Base-by-base conservation (phyloP, 2,888 invertebrate species). In the Chromoteleia sp. region DNA sequence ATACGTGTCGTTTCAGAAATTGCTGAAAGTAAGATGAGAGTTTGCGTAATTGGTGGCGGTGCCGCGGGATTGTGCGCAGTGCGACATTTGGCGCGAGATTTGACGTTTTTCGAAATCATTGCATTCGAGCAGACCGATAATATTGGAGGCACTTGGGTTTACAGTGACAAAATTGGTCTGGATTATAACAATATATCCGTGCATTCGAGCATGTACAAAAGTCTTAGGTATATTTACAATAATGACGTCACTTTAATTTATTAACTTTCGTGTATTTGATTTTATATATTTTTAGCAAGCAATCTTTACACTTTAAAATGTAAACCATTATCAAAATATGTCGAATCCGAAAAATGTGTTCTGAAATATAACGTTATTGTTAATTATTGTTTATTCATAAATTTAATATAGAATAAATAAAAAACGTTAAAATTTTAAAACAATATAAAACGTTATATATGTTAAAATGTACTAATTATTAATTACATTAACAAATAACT, bases 121-220 rank as follows among this genome's bases (percentile, higher is more conserved):
- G 94, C 95, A 6, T 97, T 94, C 86, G 97, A 97, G 87, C 95
- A 95, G 83, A 93, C 94, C 0, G 92, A 92, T 10, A 87, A 92
- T 61, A 89, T 96, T 12, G 97, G 97, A 4, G 97, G 97, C 0
- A 96, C 96, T 0, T 97, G 97, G 97, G 92, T 95, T 25, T 97
- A 96, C 88, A 94, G 94, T 5, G 95, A 96, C 3, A 89, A 93
- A 15, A 92, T 93, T 0, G 95, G 94, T 0, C 85, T 91, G 0
- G 95, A 96, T 84, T 93, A 94, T 0, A 92, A 94, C 89, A 96
- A 95, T 0, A 86, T 94, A 12, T 95, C 95, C 0, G 92, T 96
- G 8, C 96, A 95, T 89, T 95, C 96, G 3, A 96, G 96, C 92
- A 96, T 97, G 95, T 97, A 97, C 88, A 94, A 95, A 88, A 94